A percentile compares a stretch with the other conserved stretches of the same genome.
These are phyloP conservation scores for Protobothrops mucrosquamatus DNA, from an alignment of 2,113 vertebrate genomes.

Conservation along the genomic window DNA sequence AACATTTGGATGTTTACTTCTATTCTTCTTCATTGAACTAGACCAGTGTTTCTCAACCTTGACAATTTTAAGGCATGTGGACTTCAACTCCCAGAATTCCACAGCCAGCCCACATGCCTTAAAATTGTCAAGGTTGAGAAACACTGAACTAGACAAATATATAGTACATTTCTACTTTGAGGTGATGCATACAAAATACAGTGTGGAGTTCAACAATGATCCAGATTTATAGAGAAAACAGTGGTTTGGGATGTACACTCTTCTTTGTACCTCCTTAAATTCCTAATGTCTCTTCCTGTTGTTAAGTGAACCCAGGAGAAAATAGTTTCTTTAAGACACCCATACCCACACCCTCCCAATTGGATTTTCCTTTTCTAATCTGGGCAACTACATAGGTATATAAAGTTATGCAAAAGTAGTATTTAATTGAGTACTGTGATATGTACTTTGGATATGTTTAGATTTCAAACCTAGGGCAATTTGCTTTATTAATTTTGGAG, in stretches of 20 bases:
- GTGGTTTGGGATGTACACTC: not conserved
- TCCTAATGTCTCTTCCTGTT: not conserved
- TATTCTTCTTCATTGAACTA: not conserved
- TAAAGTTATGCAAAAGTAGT: not conserved
- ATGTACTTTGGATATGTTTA: not conserved
- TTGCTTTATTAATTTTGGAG: not conserved
- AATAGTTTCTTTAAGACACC: not conserved
- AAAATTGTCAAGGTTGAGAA: too few relatives aligned
- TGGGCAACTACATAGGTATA: not conserved
- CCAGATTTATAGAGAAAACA: not conserved
- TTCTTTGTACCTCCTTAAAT: not conserved
- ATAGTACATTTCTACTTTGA: not conserved
- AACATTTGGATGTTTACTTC: not conserved
- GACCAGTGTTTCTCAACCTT: too few relatives aligned
- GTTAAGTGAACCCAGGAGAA: not conserved
- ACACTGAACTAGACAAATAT: not conserved
- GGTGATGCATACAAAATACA: not conserved
- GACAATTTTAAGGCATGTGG: too few relatives aligned
- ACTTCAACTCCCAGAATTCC: too few relatives aligned
- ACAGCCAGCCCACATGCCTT: too few relatives aligned
- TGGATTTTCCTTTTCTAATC: not conserved
- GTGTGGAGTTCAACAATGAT: not conserved
- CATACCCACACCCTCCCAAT: not conserved
- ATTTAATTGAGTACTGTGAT: not conserved
- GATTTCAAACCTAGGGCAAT: not conserved